Percentiles rank a stretch among this genome's conserved stretches.
phyloP scores from a whole-genome alignment of 2,888 invertebrate genomes.

The Noctua fimbriata region DNA sequence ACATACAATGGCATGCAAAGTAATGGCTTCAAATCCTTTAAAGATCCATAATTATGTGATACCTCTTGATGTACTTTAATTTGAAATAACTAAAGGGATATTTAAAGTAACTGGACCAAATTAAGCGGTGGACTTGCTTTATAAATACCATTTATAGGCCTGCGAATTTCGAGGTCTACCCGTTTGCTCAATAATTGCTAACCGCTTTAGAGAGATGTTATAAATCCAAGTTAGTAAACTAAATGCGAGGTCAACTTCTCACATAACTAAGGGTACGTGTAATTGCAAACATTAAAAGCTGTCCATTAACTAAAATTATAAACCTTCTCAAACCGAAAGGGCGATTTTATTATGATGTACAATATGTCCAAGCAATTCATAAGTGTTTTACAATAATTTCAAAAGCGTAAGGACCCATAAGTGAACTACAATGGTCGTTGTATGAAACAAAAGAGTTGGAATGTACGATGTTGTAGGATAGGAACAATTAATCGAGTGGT shows the following conservation, averaged over 20 bases:
- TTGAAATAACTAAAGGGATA: constrained; percentile 42
- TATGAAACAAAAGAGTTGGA: constrained; percentile 84
- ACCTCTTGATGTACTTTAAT: constrained; percentile 38
- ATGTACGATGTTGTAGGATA: constrained; percentile 82
- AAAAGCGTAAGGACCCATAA: constrained; percentile 61
- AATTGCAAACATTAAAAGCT: constrained; percentile 79
- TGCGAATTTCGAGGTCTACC: constrained; percentile 70
- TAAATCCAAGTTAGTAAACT: constrained; percentile 73
- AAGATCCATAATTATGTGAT: constrained; percentile 5
- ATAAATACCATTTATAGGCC: constrained; percentile 65
- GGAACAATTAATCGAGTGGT: constrained; percentile 89
- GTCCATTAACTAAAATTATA: constrained; percentile 71
- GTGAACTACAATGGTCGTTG: constrained; percentile 73
- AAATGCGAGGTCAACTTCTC: constrained; percentile 81
- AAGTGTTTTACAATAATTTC: constrained; percentile 66
- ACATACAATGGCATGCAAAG: constrained; percentile 41
- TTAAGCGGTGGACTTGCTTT: constrained; percentile 48
- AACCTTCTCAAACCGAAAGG: constrained; percentile 57
- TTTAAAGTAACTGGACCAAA: constrained; percentile 52
- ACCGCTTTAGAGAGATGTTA: constrained; percentile 71
- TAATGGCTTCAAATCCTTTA: constrained; percentile 8
- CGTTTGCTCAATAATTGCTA: constrained; percentile 73
- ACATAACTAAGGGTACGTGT: constrained; percentile 81
- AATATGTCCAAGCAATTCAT: constrained; percentile 66
- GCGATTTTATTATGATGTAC: constrained; percentile 54